phyloP scores from a whole-genome alignment of 2,113 vertebrate species.

The Micronycteris hirsuta region DNA sequence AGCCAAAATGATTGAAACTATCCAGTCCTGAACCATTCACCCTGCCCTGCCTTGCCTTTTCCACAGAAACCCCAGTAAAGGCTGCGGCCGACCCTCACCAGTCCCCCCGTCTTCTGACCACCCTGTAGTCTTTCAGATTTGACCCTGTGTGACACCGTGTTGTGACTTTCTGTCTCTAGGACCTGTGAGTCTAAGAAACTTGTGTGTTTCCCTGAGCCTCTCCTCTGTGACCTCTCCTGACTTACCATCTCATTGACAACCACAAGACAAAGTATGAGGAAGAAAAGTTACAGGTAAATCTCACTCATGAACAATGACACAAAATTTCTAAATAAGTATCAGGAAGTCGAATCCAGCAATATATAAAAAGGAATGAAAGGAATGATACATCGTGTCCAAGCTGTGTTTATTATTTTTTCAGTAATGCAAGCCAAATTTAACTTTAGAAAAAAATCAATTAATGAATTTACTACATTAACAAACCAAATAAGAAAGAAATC shows the following conservation, averaged over 20 bases:
- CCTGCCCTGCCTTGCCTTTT: neutral
- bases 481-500: neutral
- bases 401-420: neutral
- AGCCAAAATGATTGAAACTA: neutral
- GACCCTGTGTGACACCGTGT: neutral
- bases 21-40: neutral
- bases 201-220: neutral
- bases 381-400: neutral
- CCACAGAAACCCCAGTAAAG: neutral
- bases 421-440: neutral
- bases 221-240: neutral
- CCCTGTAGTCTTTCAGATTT: neutral
- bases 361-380: neutral
- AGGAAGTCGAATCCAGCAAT: neutral
- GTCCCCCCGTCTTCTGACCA: neutral
- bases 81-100: neutral
- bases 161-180: neutral
- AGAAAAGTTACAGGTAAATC: neutral
- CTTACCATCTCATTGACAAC: neutral
- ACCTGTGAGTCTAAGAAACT: neutral
- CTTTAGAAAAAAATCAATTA: neutral
- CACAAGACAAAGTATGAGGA: neutral
- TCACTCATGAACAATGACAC: neutral
- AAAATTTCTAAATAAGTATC: neutral
- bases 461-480: neutral